Evolutionary conservation across 2,113 vertebrate species (phyloP).

Genomic region (Albula goreensis): DNA sequence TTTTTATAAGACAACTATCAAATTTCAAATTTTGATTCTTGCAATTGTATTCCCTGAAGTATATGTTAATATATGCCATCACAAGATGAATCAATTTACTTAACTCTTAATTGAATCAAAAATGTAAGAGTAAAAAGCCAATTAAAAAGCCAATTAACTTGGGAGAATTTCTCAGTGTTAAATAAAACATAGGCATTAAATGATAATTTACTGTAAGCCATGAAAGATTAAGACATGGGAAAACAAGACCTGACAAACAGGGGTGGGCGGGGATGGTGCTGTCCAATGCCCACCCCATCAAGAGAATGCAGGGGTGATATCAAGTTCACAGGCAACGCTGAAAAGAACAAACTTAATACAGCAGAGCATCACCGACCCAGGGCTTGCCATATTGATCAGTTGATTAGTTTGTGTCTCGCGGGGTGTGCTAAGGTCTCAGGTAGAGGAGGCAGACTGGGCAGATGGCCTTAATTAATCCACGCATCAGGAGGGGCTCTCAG

Average conservation of each 20-base stretch:
- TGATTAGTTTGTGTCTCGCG: not conserved
- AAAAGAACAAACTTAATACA: not conserved
- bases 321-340: not conserved
- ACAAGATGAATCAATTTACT: not conserved
- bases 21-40: not conserved
- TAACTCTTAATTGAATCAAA: not conserved
- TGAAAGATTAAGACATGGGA: not conserved
- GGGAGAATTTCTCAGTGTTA: not conserved
- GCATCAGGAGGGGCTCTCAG: not conserved
- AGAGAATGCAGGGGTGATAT: not conserved
- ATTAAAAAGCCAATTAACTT: not conserved
- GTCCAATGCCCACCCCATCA: too few relatives aligned
- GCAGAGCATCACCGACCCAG: not conserved
- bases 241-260: not conserved
- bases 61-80: not conserved
- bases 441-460: not conserved
- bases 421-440: not conserved
- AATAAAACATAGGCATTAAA: not conserved
- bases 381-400: not conserved
- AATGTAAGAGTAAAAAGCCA: not conserved
- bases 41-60: not conserved
- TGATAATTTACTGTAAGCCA: not conserved
- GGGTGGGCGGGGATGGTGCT: not conserved
- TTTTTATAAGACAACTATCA: not conserved
- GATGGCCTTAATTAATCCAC: conserved; percentile 6